Evolutionary conservation across 2,888 invertebrate species (phyloP).

Genomic region (Hirtodrosophila histrioides): DNA sequence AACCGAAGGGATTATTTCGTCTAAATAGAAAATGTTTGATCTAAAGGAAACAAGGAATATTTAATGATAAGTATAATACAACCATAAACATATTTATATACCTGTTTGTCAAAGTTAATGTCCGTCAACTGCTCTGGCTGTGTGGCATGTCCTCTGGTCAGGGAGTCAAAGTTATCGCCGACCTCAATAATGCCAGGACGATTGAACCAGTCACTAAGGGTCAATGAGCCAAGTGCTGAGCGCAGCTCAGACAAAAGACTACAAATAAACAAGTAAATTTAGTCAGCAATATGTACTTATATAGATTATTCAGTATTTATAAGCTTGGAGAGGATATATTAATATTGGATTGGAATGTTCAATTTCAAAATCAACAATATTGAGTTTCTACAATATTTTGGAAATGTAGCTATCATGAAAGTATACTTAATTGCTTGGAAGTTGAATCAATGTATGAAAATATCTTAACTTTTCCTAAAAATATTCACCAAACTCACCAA

Average conservation of each 20-base stretch:
- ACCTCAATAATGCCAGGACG: conserved; percentile 86
- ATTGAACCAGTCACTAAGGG: conserved; percentile 86
- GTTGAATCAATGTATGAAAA: no score
- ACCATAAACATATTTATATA: conserved; percentile 19
- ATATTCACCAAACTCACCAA: no score
- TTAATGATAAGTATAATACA: not conserved
- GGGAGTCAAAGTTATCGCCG: conserved; percentile 88
- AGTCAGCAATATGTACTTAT: no score
- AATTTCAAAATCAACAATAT: no score
- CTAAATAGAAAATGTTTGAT: conserved; percentile 89
- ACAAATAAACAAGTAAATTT: conserved; percentile 31
- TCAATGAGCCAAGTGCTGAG: conserved; percentile 83
- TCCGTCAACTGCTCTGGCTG: conserved; percentile 92
- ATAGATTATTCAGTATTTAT: no score
- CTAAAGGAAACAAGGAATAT: conserved; percentile 81
- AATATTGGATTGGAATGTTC: no score
- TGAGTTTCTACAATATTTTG: no score
- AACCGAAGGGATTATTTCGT: conserved; percentile 89
- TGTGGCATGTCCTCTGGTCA: conserved; percentile 90
- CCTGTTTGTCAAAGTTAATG: conserved; percentile 88
- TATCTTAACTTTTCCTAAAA: no score
- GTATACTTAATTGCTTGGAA: no score
- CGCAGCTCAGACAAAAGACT: conserved; percentile 85
- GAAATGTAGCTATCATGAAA: no score
- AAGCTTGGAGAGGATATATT: no score